Base-by-base conservation (phyloP, 1,140 invertebrate genomes). In the Drosophila nasuta region DNA sequence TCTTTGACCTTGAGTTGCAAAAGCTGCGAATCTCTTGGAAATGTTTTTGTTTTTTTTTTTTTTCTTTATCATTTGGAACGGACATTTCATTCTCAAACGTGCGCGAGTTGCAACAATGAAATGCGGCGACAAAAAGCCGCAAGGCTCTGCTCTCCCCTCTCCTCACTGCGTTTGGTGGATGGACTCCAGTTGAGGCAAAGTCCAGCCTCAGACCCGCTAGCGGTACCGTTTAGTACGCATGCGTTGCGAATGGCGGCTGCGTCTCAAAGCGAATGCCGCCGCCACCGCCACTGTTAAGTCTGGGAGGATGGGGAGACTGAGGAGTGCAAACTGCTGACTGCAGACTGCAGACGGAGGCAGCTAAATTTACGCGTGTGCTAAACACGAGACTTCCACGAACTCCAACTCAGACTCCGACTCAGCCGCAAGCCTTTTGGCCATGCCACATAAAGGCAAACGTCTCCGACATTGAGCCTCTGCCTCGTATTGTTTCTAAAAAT, bases 351-450 rank as follows among this genome's bases (percentile, higher is more conserved):
- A 76, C 57, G 64, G 58, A 71, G 82, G 82, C 89, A 91, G 35
- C 78, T 79, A 91, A 91, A 91, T 91, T 91, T 91, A 91, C 89
- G 90, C 91, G 91, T 91, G 91, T 91, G 91, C 91, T 91, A 90
- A 91, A 91, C 91, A 91, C 91, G 91, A 91, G 91, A 91, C 91
- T 91, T 91, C 91, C 91, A 91, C 90, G 91, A 91, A 91, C 86
- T 25, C 20, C 20, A 0, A 25, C 20, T 25, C 68, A 72, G 56
- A 65, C 49, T 59, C 2, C 35, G 13, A 2, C 17, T 3, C 33
- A 15, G 48, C 48, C 48, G 13, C 48, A 54, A 33, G 51, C 51
- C 51, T 54, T 54, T 54, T n/a, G 51, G 51, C 51, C 51, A 1
- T 28, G 51, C 51, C 11, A 13, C 25, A 51, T 17, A 48, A 48